Base-by-base conservation (phyloP, 2,888 invertebrate species). In the Matsumyia berberina region DNA sequence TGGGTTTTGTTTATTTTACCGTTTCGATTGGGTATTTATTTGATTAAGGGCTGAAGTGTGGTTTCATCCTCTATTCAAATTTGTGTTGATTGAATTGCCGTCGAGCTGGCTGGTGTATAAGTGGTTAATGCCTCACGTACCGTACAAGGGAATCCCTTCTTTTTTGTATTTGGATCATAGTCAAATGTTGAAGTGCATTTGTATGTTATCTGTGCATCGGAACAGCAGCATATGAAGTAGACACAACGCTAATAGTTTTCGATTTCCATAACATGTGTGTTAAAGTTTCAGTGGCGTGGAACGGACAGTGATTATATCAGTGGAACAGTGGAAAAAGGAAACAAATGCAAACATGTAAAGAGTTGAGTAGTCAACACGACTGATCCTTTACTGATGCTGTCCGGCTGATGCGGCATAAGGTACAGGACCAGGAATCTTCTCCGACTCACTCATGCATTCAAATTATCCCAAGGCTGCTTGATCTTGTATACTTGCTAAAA, bases 11-110 rank as follows among this genome's bases (percentile, higher is more conserved):
- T 85, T 79, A 79, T 79, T 85, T 85, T 85, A 69, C 37, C 62
- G 39, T 79, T 85, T 85, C 79, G 83, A 85, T 85, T 85, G 83
- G 79, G 74, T 85, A 85, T 85, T 85, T 85, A 85, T 85, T 85
- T 85, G 83, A 85, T 85, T 85, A 85, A 67, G 79, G 79, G 83
- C 62, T 42, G 62, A 64, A 74, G 74, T 85, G 79, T 53, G 83
- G 79, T 79, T 79, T 85, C 57, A 64, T 73, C 11, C 51, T 58
- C 62, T 83, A 73, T 85, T 85, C 69, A 85, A 85, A 85, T 85
- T 85, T 69, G 60, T 69, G 79, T 17, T 85, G 74, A 85, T 85
- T 85, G 69, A 85, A 79, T 79, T 79, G 58, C 46, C 60, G 69
- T n/a, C 49, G 60, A 51, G 69, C 55, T 37, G 49, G 9, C 33